phyloP scores from a whole-genome alignment of 2,797 vertebrate genomes.

The Natrix natrix region DNA sequence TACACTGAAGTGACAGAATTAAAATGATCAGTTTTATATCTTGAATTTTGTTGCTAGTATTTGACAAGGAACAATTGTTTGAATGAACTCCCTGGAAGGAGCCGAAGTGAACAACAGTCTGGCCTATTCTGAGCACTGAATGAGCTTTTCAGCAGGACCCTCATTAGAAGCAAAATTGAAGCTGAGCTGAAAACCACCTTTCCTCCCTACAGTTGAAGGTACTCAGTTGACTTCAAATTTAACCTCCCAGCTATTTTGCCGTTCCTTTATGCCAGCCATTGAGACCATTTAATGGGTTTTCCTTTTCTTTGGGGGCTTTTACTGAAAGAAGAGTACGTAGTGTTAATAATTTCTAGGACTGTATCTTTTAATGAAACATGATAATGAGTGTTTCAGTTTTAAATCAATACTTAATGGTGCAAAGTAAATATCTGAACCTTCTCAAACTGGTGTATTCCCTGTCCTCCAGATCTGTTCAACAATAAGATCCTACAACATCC shows the following conservation, averaged over 20 bases:
- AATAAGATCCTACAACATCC: neutral
- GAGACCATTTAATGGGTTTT: neutral
- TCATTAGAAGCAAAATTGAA: slow-evolving; percentile 43
- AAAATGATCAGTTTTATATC: slow-evolving; percentile 66
- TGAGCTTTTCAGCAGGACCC: slow-evolving; percentile 41
- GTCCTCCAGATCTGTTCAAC: neutral
- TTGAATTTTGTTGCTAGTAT: slow-evolving; percentile 68
- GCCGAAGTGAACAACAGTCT: slow-evolving; percentile 54
- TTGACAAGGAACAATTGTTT: slow-evolving; percentile 59
- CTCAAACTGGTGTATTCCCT: neutral
- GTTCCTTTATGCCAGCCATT: neutral
- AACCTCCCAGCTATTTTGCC: slow-evolving; percentile 45
- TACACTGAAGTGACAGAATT: slow-evolving; percentile 68
- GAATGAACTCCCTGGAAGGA: slow-evolving; percentile 53
- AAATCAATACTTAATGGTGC: neutral
- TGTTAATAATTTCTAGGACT: slow-evolving; percentile 43
- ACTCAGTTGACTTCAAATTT: slow-evolving; percentile 34
- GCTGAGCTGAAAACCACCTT: slow-evolving; percentile 34
- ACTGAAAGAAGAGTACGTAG: slow-evolving; percentile 3
- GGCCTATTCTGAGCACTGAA: slow-evolving; percentile 51
- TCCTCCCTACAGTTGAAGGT: slow-evolving; percentile 25
- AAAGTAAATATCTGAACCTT: neutral
- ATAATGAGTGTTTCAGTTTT: neutral
- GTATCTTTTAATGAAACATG: slow-evolving; percentile 4
- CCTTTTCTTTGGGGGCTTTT: slow-evolving; percentile 17